Evolutionary conservation across 2,888 invertebrate species (phyloP), one percentile per base, ranked within the genome.

Genomic region (Argyresthia albistria): DNA sequence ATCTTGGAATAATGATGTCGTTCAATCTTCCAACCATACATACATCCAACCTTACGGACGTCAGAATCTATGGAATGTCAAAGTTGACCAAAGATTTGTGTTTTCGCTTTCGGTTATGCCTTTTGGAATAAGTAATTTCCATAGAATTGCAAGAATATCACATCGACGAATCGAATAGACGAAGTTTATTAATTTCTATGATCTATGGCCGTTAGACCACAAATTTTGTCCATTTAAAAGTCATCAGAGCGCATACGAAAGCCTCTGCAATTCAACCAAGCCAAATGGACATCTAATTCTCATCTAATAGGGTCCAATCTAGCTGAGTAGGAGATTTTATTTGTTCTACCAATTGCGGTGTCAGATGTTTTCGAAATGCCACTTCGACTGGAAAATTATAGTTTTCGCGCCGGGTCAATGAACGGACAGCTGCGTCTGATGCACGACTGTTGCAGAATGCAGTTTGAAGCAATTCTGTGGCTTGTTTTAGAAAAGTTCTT

Each of bases 341-440:
- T 59, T 49, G 51, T 53, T 36, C 8, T 35, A n/a, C 12, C 12
- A 52, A 37, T 52, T 46, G 37, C 46, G 12, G 15, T n/a, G 46
- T 56, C 76, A 79, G 76, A 72, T 77, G 76, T 79, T 80, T 80
- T 75, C 69, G 71, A 80, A 80, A 79, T 73, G 70, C 63, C 65
- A 66, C 65, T 65, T 64, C 64, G 62, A 73, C 74, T 81, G 76
- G 80, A 82, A 83, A 83, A 82, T 82, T 73, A 69, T 67, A 69
- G 70, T 76, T 78, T 80, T 80, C 71, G 71, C 73, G 67, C 69
- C 66, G 66, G 76, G 74, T 80, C 78, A 73, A 65, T 73, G 79
- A 61, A 78, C 80, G 69, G 67, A 45, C 43, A 51, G 51, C 35
- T 51, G 51, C 9, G 35, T 3, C 15, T 25, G 9, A 14, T 6